Base-by-base conservation (phyloP, 2,113 vertebrate genomes). In the Zapornia atra region DNA sequence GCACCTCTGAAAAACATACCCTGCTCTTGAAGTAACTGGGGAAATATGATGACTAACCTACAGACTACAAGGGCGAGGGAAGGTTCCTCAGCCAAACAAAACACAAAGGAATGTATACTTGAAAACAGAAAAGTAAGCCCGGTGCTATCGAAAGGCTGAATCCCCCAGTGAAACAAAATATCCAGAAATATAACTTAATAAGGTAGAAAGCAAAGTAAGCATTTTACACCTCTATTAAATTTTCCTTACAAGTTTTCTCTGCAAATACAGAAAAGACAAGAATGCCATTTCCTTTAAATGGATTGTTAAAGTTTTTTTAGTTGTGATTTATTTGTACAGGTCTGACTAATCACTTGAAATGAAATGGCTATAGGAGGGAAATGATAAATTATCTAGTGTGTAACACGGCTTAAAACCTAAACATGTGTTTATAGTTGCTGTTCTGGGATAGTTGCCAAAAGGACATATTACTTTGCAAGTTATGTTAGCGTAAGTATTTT, bases 401-500 rank as follows among this genome's bases (percentile, higher is more conserved):
- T 92, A 96, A 87, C 82, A 87, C 73, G 70, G 60, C 89, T 94
- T 96, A 94, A 97, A 98, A 97, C 94, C 94, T 96, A 97, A 98
- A 98, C 96, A 98, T 95, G 94, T 97, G 97, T 97, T 98, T 97
- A 94, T 96, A 95, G 95, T 98, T 97, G 94, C 79, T 97, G 80
- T 92, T 94, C 92, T 91, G 79, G 96, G 91, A 95, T 60, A 70
- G 59, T 46, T 88, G 96, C 94, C 97, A 97, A 97, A 92, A 60
- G 70, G 86, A 86, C 80, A 85, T 97, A 97, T 97, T 90, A 65
- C 82, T 95, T 96, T 88, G 44, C 72, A 94, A 96, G 76, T 86
- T 90, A 59, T 91, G 83, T 80, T 94, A 94, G 36, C 0, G 7
- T 72, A 94, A 90, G 15, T 82, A 26, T 61, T 85, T 96, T 86